Conservation (phyloP, 2,888 invertebrate species). For the Xanthia togata region DNA sequence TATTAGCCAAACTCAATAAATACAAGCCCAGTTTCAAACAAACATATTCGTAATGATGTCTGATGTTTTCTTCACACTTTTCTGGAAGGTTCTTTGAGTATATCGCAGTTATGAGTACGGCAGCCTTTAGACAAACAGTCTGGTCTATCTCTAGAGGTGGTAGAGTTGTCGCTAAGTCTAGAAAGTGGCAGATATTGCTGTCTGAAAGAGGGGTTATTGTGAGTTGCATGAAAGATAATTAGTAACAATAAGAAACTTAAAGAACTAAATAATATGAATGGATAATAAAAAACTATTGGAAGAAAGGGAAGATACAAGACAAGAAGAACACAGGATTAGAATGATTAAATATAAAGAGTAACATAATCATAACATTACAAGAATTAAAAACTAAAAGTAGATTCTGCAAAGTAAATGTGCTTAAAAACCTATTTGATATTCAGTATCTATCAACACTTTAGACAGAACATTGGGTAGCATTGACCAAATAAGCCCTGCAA, state of each 20-base stretch:
- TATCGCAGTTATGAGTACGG: constrained; percentile 80
- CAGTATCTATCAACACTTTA: constrained; percentile 78
- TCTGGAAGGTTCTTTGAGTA: constrained; percentile 77
- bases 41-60: constrained; percentile 78
- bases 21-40: constrained; percentile 82
- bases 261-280: not conserved
- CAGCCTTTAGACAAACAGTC: constrained; percentile 76
- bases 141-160: constrained; percentile 78
- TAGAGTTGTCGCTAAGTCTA: constrained; percentile 80
- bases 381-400: not conserved
- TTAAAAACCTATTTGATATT: constrained; percentile 77
- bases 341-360: not conserved
- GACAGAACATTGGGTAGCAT: constrained; percentile 81
- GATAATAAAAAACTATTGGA: not conserved
- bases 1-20: constrained; percentile 77
- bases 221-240: not conserved
- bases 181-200: constrained; percentile 79
- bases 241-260: not conserved
- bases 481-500: constrained; percentile 79
- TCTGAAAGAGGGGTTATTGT: constrained; percentile 66
- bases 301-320: not conserved
- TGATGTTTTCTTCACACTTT: constrained; percentile 61
- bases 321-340: not conserved
- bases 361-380: not conserved
- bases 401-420: not conserved